Conservation (phyloP, 2,113 vertebrate species). For the Lagopus leucura region DNA sequence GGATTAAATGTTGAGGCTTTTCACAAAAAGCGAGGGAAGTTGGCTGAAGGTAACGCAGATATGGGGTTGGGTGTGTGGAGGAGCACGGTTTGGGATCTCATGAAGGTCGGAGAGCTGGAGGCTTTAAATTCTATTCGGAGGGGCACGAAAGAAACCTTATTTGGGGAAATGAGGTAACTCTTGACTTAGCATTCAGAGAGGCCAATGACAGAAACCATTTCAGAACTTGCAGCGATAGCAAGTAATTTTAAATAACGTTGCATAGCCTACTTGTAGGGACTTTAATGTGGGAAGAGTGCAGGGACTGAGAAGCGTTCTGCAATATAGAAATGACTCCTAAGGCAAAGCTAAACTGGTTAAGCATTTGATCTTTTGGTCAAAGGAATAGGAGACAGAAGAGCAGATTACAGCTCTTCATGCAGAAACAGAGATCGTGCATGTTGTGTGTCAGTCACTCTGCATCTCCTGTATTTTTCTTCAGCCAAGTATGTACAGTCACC, state of each 20-base stretch:
- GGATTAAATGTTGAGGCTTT: neutral
- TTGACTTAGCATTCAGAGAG: constrained; percentile 66
- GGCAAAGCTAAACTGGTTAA: neutral
- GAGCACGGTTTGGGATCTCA: constrained; percentile 24
- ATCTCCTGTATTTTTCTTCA: constrained; percentile 5
- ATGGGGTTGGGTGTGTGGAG: neutral
- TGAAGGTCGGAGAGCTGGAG: constrained; percentile 56
- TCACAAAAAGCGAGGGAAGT: constrained; percentile 10
- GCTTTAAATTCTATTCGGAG: constrained; percentile 39
- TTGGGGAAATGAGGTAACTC: constrained; percentile 53
- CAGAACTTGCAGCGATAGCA: neutral
- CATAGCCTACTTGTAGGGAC: neutral
- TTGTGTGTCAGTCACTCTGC: neutral
- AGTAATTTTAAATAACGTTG: constrained; percentile 30
- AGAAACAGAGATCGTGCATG: neutral
- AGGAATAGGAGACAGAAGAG: neutral
- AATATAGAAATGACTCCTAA: neutral
- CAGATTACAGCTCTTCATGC: neutral
- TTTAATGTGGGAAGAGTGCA: neutral
- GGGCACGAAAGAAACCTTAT: neutral
- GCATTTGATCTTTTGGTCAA: neutral
- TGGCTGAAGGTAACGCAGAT: neutral
- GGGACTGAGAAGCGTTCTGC: neutral
- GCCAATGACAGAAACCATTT: constrained; percentile 74
- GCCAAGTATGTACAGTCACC: constrained; percentile 30